Evolutionary conservation across 2,113 vertebrate genomes (phyloP), one percentile per base, ranked within the genome.

Genomic region (Phainopepla nitens): DNA sequence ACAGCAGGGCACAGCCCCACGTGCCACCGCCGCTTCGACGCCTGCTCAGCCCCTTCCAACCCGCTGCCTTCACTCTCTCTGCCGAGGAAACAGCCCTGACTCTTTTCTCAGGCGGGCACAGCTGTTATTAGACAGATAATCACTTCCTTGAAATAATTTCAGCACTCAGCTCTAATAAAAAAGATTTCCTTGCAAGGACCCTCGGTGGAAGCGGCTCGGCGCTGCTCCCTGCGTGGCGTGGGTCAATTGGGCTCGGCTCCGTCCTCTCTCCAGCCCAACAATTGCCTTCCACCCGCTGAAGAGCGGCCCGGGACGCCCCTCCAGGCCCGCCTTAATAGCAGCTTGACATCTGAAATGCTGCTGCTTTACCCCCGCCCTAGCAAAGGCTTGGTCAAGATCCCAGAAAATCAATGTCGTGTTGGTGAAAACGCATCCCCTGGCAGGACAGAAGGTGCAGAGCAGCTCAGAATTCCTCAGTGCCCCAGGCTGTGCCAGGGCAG

Each of bases 161-260:
- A 92, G 92, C 91, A 93, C 94, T 98, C 94, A 92, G 90, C 88
- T 89, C 82, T 90, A 97, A 97, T 96, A 96, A 98, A 98, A 96
- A 93, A 94, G 96, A 94, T 97, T 97, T 96, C 95, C 98, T 97
- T 95, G 95, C 97, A 94, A 97, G 95, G 85, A 92, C 96, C 96
- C 98, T 98, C 64, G 93, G 97, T 97, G 98, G 96, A 98, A 98
- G 94, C 95, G 95, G 96, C 85, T 82, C 91, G 53, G 89, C 61
- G 77, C 58, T 97, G 97, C 96, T 97, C 96, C 96, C 97, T 86
- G 88, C 90, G 94, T 85, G 61, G 76, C 33, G 7, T n/a, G 93
- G 98, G 98, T 98, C 98, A 98, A 96, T 97, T 97, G 96, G 97
- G 98, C 96, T 97, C 97, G 94, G 97, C 96, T 96, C 78, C 4